Conservation (phyloP, 1,140 invertebrate species). For the Myzus persicae region DNA sequence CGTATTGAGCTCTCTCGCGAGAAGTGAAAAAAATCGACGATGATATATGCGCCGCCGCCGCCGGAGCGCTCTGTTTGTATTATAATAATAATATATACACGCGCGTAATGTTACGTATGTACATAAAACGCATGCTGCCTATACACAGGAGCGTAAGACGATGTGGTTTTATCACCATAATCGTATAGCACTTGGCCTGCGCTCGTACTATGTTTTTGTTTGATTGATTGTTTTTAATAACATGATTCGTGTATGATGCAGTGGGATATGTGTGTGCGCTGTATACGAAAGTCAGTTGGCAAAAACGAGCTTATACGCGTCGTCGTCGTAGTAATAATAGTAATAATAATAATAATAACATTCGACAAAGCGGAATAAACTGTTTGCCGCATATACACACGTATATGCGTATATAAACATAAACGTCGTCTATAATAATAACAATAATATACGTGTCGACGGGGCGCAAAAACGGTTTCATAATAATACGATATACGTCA, state of each 20-base stretch:
- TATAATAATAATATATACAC: too few species aligned
- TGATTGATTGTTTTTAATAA: conserved; percentile 48
- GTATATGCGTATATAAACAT: not conserved
- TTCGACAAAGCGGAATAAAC: conserved; percentile 31
- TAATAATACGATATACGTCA: not conserved
- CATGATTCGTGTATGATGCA: not conserved
- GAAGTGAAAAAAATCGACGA: too few species aligned
- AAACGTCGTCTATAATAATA: not conserved
- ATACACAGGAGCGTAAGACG: not conserved
- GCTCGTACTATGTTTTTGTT: not conserved
- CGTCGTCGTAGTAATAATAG: not conserved
- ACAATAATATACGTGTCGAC: conserved; percentile 3
- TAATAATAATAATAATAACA: conserved; percentile 16
- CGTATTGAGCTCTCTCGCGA: too few species aligned
- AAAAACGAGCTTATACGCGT: not conserved
- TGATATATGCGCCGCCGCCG: too few species aligned
- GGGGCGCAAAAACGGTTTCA: conserved; percentile 37
- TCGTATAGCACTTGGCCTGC: not conserved
- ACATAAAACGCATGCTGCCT: not conserved
- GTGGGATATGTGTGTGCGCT: not conserved
- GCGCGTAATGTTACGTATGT: too few species aligned
- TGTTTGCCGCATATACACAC: not conserved
- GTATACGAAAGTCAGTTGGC: not conserved
- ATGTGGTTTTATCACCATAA: not conserved
- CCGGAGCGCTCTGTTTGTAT: too few species aligned